Base-by-base conservation (phyloP, 2,888 invertebrate genomes). In the Andricus quercusramuli region DNA sequence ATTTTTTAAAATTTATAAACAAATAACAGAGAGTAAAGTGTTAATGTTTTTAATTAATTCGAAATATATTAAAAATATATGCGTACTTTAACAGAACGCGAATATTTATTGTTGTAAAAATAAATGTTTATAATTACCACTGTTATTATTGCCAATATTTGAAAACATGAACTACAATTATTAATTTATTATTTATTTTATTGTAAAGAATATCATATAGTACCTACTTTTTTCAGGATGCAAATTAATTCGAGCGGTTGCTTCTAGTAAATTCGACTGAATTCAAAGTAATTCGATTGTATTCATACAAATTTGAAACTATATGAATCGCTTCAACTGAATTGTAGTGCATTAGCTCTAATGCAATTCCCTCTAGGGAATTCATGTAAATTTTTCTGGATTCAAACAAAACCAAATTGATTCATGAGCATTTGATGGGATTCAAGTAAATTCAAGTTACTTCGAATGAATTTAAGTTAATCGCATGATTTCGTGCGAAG, bases 81-180 rank as follows among this genome's bases (percentile, higher is more conserved):
- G 15, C 15, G 56, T 56, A 56, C 9, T 56, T 56, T 56, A n/a
- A 56, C 15, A 1, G 13, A 56, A n/a, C 2, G 8, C 9, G 8
- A 56, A 56, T n/a, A 2, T 9, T n/a, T 51, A n/a, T 51, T 51
- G n/a, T 51, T 51, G 8, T 51, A 51, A 17, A 68, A 67, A 37
- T 44, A 17, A 65, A 65, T 11, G 22, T 67, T 67, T 67, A n/a
- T 22, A 17, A 68, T 25, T 47, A 47, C 17, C 17, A 11, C 47
- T 68, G 44, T 68, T 68, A 47, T 68, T 68, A 47, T 68, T 68
- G 44, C 9, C 25, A 47, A 47, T 68, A 47, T 68, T 25, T 13
- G 20, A 2, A 2, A 47, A 68, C 9, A 47, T 68, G 20, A 29
- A 17, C 11, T 44, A 44, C 29, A 70, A 51, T 51, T 70, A 70